Evolutionary conservation across 2,797 vertebrate genomes (phyloP).

Genomic region (Centroberyx gerrardi): DNA sequence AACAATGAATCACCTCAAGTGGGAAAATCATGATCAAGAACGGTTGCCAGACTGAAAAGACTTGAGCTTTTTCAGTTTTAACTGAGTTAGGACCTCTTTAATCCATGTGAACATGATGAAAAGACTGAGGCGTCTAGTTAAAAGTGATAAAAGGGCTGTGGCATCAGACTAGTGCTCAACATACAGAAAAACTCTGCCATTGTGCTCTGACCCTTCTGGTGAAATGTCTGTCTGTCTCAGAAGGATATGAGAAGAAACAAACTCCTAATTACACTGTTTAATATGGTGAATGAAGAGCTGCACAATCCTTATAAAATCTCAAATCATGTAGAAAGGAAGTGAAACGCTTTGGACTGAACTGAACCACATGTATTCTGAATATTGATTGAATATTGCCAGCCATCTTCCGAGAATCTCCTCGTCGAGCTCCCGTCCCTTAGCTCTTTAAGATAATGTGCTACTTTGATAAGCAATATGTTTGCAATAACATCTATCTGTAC

Average conservation of each 20-base stretch:
- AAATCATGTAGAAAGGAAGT: neutral
- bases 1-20: neutral
- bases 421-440: slow-evolving; percentile 15
- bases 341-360: slow-evolving; percentile 21
- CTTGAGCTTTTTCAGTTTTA: neutral
- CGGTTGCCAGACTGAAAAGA: no score
- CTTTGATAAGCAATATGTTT: slow-evolving; percentile 49
- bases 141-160: neutral
- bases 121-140: neutral
- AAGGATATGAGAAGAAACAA: no score
- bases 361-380: neutral
- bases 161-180: no score
- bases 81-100: neutral
- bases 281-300: no score
- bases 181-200: no score
- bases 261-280: no score
- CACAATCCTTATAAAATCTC: neutral
- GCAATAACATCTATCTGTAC: slow-evolving; percentile 43
- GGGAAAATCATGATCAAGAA: no score
- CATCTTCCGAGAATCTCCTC: slow-evolving; percentile 22
- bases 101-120: neutral
- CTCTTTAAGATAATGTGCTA: slow-evolving; percentile 54
- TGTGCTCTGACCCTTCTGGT: no score
- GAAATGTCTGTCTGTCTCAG: no score
- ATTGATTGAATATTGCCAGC: slow-evolving; percentile 10